A percentile compares a stretch with the other conserved stretches of the same genome.
Evolutionary conservation across 2,888 invertebrate genomes (phyloP).

Genomic region (Morpho achilles): DNA sequence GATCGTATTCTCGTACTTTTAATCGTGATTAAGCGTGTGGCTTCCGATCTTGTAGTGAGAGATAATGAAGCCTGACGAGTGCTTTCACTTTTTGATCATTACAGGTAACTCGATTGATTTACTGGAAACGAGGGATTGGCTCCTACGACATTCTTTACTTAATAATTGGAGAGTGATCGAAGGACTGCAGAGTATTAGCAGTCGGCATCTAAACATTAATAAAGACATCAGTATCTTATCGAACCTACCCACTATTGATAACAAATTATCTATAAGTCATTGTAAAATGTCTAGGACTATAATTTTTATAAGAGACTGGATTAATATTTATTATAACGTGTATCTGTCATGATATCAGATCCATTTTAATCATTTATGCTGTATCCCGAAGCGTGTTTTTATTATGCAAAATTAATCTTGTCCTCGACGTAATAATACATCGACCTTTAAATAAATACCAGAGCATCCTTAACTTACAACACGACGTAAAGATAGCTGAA

Average conservation of each 20-base stretch:
- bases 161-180: slow-evolving; percentile 26
- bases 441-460: slow-evolving; percentile 49
- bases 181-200: slow-evolving; percentile 5
- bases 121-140: slow-evolving; percentile 34
- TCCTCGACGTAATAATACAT: slow-evolving; percentile 1
- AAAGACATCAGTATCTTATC: slow-evolving; percentile 10
- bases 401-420: not conserved
- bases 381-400: too few relatives aligned
- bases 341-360: too few relatives aligned
- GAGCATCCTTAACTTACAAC: slow-evolving; percentile 54
- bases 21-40: slow-evolving; percentile 59
- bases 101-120: slow-evolving; percentile 36
- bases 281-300: not conserved
- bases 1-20: slow-evolving; percentile 45
- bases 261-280: slow-evolving; percentile 9
- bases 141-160: slow-evolving; percentile 33
- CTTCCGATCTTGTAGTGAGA: slow-evolving; percentile 55
- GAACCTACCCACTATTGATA: slow-evolving; percentile 7
- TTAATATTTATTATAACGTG: too few relatives aligned
- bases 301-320: too few relatives aligned
- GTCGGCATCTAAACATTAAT: slow-evolving; percentile 14
- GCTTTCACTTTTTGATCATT: slow-evolving; percentile 72
- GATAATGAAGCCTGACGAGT: slow-evolving; percentile 55
- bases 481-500: slow-evolving; percentile 54
- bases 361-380: too few relatives aligned